These are phyloP conservation scores for Mycogona germanica DNA, from an alignment of 2,888 invertebrate genomes.

Conservation along the genomic window DNA sequence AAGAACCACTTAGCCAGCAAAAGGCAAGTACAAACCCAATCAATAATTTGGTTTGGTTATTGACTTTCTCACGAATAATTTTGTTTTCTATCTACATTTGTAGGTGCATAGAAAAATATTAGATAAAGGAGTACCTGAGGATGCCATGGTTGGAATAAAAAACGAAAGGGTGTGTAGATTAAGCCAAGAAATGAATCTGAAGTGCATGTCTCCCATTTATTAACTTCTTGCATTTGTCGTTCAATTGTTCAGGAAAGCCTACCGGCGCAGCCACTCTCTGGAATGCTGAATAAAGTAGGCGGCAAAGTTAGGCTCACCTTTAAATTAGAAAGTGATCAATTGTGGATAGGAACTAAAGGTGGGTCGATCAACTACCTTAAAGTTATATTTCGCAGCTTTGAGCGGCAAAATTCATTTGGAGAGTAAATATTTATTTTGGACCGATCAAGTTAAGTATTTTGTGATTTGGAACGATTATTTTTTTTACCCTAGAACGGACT, in stretches of 20 bases:
- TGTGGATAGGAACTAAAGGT: conserved; percentile 73
- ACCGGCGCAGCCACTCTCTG: conserved; percentile 66
- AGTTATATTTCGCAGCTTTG: neutral
- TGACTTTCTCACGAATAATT: neutral
- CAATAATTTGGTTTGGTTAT: neutral
- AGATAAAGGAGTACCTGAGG: conserved; percentile 81
- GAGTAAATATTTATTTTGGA: too few species aligned
- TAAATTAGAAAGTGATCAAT: conserved; percentile 67
- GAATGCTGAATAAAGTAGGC: conserved; percentile 81
- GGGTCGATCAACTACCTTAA: neutral
- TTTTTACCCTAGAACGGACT: conserved; percentile 59
- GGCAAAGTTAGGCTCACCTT: conserved; percentile 83
- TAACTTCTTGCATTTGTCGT: neutral
- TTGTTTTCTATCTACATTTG: conserved; percentile 18
- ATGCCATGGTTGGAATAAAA: conserved; percentile 74
- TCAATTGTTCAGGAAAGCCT: conserved; percentile 52
- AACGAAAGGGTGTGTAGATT: conserved; percentile 49
- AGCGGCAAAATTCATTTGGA: neutral
- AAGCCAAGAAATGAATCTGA: neutral
- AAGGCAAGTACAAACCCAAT: conserved; percentile 30
- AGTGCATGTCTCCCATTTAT: conserved; percentile 3
- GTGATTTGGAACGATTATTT: neutral
- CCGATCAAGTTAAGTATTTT: too few species aligned
- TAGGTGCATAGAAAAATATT: conserved; percentile 67
- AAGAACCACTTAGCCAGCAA: conserved; percentile 37